Evolutionary conservation across 2,113 vertebrate genomes (phyloP).

Genomic region (Plestiodon gilberti): DNA sequence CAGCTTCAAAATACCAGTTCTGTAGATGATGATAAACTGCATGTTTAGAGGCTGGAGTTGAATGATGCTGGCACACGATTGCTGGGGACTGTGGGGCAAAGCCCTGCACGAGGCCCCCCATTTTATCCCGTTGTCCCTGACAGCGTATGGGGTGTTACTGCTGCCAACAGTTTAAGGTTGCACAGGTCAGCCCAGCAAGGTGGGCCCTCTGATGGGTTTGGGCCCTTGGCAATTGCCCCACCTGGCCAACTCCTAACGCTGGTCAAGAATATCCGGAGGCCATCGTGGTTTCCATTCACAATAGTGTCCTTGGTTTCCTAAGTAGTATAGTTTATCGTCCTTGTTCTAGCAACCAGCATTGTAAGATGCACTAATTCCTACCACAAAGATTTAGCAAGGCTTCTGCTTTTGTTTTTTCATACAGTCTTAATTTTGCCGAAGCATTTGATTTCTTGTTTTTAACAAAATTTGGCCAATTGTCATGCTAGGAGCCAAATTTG

Average conservation of each 20-base stretch:
- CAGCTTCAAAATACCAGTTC: not conserved
- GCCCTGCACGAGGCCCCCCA: too few relatives aligned
- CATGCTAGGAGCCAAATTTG: not conserved
- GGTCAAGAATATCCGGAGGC: not conserved
- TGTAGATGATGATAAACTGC: not conserved
- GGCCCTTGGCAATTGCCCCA: too few relatives aligned
- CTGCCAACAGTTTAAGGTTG: too few relatives aligned
- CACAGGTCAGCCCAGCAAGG: too few relatives aligned
- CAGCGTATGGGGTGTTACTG: too few relatives aligned
- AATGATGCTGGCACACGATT: too few relatives aligned
- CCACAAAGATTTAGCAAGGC: not conserved
- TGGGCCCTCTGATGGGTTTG: too few relatives aligned
- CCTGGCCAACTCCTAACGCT: too few relatives aligned
- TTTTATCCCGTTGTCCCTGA: too few relatives aligned
- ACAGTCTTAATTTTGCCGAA: not conserved
- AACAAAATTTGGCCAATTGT: too few relatives aligned
- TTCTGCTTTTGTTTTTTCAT: not conserved
- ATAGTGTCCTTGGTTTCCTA: not conserved
- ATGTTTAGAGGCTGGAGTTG: not conserved
- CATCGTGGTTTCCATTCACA: not conserved
- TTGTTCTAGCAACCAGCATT: not conserved
- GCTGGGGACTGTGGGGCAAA: too few relatives aligned
- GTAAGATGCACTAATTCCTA: not conserved
- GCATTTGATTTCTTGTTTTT: not conserved
- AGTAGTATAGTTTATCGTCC: not conserved